Conservation (phyloP, 2,888 invertebrate species). For the Carpatolechia fugitivella region DNA sequence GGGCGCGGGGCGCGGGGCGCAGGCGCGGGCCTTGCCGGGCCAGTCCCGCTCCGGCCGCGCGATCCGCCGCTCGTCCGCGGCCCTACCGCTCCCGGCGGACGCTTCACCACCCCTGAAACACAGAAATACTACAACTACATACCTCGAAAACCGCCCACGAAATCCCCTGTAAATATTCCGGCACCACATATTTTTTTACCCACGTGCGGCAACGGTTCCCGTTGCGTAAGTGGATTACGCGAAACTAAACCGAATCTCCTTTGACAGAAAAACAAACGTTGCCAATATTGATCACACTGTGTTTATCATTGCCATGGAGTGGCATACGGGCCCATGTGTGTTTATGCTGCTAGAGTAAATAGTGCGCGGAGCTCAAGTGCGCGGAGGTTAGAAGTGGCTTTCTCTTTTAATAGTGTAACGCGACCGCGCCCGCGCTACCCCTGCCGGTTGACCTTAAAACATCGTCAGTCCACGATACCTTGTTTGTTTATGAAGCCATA, state of each 20-base stretch:
- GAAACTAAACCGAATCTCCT: conserved; percentile 50
- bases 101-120: conserved; percentile 42
- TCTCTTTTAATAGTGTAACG: conserved; percentile 53
- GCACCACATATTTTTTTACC: conserved; percentile 29
- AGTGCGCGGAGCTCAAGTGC: conserved; percentile 36
- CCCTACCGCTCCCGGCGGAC: conserved; percentile 57
- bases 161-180: conserved; percentile 16
- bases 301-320: conserved; percentile 56
- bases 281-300: conserved; percentile 60
- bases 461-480: conserved; percentile 34
- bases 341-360: conserved; percentile 44
- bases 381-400: conserved; percentile 47
- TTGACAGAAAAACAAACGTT: conserved; percentile 66
- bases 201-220: conserved; percentile 49
- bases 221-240: conserved; percentile 63
- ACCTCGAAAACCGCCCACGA: not conserved
- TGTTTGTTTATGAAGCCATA: conserved; percentile 56
- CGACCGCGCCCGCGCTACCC: conserved; percentile 65
- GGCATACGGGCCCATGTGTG: conserved; percentile 34
- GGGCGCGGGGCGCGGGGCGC: conserved; percentile 51
- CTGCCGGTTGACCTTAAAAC: conserved; percentile 68
- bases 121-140: not conserved
- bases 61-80: conserved; percentile 64
- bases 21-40: conserved; percentile 40
- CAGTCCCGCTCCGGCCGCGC: conserved; percentile 75